Conservation (phyloP, 2,888 invertebrate species). For the Callyntrura sp. region DNA sequence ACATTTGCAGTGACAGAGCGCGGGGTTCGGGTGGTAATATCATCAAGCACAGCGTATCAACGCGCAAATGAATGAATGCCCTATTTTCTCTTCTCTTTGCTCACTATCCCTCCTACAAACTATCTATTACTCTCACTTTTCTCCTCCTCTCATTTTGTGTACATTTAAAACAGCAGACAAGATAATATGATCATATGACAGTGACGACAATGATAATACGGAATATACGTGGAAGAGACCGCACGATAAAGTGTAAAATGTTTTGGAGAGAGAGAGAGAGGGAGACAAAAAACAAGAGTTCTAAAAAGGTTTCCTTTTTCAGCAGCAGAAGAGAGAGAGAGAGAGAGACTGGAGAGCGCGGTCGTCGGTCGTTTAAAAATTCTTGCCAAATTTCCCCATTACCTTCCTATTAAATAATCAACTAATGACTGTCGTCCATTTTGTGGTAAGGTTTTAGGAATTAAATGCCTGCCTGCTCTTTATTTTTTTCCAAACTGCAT, state of each 20-base stretch:
- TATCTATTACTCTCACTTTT: background rate
- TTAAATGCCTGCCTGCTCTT: background rate
- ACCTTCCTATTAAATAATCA: background rate
- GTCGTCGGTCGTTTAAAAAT: background rate
- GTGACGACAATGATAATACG: background rate
- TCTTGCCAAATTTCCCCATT: slow-evolving; percentile 24
- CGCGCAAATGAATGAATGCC: slow-evolving; percentile 53
- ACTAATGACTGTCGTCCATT: no score
- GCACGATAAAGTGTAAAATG: background rate
- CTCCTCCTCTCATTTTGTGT: slow-evolving; percentile 24
- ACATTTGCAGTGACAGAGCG: background rate
- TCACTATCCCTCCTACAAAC: slow-evolving; percentile 13
- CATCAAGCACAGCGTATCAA: slow-evolving; percentile 14
- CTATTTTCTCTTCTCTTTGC: slow-evolving; percentile 21
- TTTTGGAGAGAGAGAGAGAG: background rate
- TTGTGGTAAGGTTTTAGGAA: background rate
- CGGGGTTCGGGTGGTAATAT: background rate
- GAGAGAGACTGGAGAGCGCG: no score
- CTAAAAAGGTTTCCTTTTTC: background rate
- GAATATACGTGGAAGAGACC: background rate
- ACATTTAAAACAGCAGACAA: slow-evolving; percentile 26
- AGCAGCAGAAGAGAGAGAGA: background rate
- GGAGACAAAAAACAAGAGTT: background rate
- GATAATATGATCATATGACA: slow-evolving; percentile 6
- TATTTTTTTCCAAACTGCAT: no score